Percentiles rank a stretch among this genome's conserved stretches.
phyloP scores from a whole-genome alignment of 92 coral and sea anemone genomes.

The Bergia sp. region DNA sequence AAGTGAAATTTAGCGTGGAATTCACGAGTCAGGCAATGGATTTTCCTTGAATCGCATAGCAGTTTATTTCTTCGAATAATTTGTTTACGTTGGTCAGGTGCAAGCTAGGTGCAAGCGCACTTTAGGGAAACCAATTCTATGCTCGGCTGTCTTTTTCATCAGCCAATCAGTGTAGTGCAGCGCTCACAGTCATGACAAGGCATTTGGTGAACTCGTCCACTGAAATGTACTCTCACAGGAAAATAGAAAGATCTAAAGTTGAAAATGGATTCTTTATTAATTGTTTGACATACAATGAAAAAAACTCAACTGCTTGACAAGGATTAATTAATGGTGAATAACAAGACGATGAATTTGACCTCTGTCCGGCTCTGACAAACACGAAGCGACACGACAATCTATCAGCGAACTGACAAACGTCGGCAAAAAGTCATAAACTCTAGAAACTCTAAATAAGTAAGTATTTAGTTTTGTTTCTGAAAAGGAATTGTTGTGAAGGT shows the following conservation, averaged over 20 bases:
- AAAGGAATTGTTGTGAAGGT: neutral
- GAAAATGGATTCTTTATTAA: neutral
- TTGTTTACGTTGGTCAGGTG: neutral
- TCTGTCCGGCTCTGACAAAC: too few relatives aligned
- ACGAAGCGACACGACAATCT: conserved; percentile 4
- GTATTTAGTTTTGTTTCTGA: conserved; percentile 25
- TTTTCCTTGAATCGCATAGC: conserved; percentile 28
- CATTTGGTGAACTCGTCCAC: too few relatives aligned
- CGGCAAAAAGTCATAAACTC: conserved; percentile 12
- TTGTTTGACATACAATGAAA: conserved; percentile 19
- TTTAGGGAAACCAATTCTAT: neutral
- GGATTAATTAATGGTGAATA: neutral
- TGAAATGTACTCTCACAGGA: conserved; percentile 5
- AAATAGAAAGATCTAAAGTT: conserved; percentile 25
- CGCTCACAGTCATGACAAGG: too few relatives aligned
- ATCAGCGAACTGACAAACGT: neutral
- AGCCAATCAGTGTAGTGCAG: conserved; percentile 12
- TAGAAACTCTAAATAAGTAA: conserved; percentile 2
- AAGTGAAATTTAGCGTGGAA: too few relatives aligned
- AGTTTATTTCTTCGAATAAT: conserved; percentile 8
- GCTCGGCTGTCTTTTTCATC: conserved; percentile 20
- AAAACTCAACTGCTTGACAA: conserved; percentile 2
- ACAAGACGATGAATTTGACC: conserved; percentile 18
- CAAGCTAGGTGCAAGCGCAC: neutral
- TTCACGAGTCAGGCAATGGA: too few relatives aligned